Conservation (phyloP, 1,140 invertebrate genomes). For the Lepidotrigona ventralis region DNA sequence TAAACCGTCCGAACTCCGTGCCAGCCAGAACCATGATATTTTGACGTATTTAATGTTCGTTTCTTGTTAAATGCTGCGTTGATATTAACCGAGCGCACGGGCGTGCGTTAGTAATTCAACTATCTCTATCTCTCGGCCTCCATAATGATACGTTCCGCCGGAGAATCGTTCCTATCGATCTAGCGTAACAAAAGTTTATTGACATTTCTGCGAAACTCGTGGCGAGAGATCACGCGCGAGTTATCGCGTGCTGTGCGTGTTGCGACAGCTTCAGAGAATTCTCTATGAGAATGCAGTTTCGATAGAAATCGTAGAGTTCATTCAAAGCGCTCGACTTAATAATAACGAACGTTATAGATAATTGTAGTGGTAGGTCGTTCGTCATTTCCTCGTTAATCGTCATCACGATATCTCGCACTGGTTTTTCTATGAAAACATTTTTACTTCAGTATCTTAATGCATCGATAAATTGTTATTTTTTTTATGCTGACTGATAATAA, state of each 20-base stretch:
- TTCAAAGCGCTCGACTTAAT: background rate
- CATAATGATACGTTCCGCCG: background rate
- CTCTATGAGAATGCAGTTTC: background rate
- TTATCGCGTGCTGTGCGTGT: background rate
- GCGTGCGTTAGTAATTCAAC: background rate
- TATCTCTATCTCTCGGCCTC: background rate
- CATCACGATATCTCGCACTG: background rate
- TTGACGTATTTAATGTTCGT: slow-evolving; percentile 57
- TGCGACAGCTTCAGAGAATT: background rate
- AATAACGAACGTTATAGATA: background rate
- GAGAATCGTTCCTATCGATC: slow-evolving; percentile 4
- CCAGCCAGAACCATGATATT: slow-evolving; percentile 65
- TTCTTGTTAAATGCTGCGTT: slow-evolving; percentile 56
- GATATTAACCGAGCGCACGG: slow-evolving; percentile 54
- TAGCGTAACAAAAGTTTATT: background rate
- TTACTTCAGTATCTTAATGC: background rate
- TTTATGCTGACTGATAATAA: background rate
- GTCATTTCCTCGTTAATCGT: background rate
- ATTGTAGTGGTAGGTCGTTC: background rate
- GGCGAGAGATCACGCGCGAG: background rate
- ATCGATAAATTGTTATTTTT: background rate
- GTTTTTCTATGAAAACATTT: background rate
- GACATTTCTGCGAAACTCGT: background rate
- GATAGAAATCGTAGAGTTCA: background rate
- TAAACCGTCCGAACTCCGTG: slow-evolving; percentile 56